Evolutionary conservation across 1,140 invertebrate genomes (phyloP).

Genomic region (Tetramorium parvispinum): DNA sequence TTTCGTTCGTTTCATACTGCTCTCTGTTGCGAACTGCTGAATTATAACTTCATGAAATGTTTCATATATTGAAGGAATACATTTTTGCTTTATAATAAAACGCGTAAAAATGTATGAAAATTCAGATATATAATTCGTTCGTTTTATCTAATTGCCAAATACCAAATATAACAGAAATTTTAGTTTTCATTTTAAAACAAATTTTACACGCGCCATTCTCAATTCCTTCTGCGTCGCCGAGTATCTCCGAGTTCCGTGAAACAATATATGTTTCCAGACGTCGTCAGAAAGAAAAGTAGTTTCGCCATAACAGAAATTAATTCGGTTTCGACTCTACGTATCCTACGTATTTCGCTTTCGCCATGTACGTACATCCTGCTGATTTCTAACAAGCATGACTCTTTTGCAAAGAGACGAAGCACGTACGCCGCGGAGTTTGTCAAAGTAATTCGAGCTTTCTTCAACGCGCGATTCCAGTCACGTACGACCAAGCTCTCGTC

Average conservation of each 20-base stretch:
- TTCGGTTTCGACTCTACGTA: slow-evolving; percentile 23
- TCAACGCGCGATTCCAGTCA: slow-evolving; percentile 78
- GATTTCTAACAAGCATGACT: slow-evolving; percentile 61
- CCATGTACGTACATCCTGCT: slow-evolving; percentile 25
- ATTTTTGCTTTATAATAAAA: background rate
- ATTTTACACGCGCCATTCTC: slow-evolving; percentile 16
- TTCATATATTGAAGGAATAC: background rate
- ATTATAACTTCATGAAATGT: background rate
- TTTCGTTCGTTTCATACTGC: background rate
- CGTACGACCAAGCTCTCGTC: slow-evolving; percentile 81
- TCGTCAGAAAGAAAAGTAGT: slow-evolving; percentile 25
- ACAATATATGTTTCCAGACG: background rate
- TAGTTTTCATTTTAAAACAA: background rate
- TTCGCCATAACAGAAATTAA: slow-evolving; percentile 59
- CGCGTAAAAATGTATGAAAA: background rate
- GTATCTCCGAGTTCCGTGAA: background rate
- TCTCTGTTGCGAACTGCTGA: background rate
- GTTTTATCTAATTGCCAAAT: background rate
- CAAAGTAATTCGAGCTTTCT: slow-evolving; percentile 81
- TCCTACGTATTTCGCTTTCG: background rate
- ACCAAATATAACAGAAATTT: background rate
- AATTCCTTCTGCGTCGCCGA: slow-evolving; percentile 12
- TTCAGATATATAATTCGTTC: background rate
- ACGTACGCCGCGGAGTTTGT: slow-evolving; percentile 78
- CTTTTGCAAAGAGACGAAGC: slow-evolving; percentile 45